Base-by-base conservation (phyloP, 1,140 invertebrate genomes). In the Eubasilissa regina region DNA sequence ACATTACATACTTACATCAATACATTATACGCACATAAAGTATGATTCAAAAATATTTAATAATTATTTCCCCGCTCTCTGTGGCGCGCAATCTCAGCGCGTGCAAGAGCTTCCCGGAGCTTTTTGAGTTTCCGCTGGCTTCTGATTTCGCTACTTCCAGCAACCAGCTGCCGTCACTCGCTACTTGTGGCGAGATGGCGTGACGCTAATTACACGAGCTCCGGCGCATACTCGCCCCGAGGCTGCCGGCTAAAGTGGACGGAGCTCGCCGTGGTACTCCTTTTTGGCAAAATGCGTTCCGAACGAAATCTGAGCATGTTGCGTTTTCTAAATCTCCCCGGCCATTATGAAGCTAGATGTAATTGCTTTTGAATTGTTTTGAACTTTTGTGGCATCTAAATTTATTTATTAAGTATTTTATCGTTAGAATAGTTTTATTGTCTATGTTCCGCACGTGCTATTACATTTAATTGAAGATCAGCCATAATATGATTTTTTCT, bases 201-300 rank as follows among this genome's bases (percentile, higher is more conserved):
- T 82, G 81, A 82, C 77, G 77, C 58, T 82, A 80, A 82, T 82
- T 79, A 74, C 72, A 35, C 66, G 1, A 35, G 17, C 19, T 25
- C 51, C 43, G 12, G 11, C 15, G n/a, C 56, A 11, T 12, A 19
- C 15, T 17, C 51, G 64, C 76, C 76, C 62, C 17, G 60, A 9
- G 58, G 75, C 75, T 53, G 70, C 70, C 21, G 25, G 17, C 55
- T 17, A 45, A 62, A 62, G 77, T 51, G 76, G 58, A 35, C n/a
- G n/a, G n/a, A 6, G 1, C 70, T 62, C 70, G 58, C 70, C 70
- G 62, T 62, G 17, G 15, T 48, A 21, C 43, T 60, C 45, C 73
- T 62, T 62, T 35, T 75, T 62, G 56, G 56, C 73, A 21, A 62
- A 75, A 19, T 51, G 66, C 44, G 17, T 47, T 70, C 17, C 9